phyloP scores from a whole-genome alignment of 2,797 vertebrate species.

The Chrysocyon brachyurus region DNA sequence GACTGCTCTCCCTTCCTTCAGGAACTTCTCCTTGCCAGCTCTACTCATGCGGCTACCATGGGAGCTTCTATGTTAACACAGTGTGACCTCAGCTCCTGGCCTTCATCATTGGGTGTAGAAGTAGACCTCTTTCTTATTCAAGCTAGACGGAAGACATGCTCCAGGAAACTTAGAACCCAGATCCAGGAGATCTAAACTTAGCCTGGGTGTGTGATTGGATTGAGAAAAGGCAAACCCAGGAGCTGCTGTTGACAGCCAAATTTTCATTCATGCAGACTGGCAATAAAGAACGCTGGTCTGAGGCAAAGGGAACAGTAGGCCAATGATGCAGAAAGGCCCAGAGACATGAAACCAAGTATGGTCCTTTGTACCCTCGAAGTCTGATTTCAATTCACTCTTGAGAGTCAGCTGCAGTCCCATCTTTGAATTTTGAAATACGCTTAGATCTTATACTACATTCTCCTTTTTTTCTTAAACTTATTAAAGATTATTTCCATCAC shows the following conservation, averaged over 20 bases:
- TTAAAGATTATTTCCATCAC: neutral
- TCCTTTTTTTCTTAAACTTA: neutral
- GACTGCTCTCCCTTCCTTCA: conserved; percentile 24
- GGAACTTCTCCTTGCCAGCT: neutral
- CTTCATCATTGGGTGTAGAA: neutral
- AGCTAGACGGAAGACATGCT: neutral
- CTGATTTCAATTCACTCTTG: neutral
- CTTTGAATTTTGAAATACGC: neutral
- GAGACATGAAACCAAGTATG: neutral
- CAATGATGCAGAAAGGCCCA: neutral
- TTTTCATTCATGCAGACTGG: neutral
- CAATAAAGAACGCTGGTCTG: neutral
- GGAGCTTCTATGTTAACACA: neutral
- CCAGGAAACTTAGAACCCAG: conserved; percentile 35
- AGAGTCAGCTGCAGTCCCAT: neutral
- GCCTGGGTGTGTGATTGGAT: neutral
- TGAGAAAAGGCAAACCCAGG: neutral
- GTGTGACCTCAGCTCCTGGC: neutral
- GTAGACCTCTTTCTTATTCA: neutral
- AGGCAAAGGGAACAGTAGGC: neutral
- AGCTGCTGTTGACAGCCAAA: neutral
- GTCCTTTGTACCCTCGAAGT: neutral
- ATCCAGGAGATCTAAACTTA: neutral
- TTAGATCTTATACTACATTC: neutral
- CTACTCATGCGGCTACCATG: neutral